A percentile compares a stretch with the other conserved stretches of the same genome.
phyloP scores from a whole-genome alignment of 2,888 invertebrate species.

The Villa cingulata region DNA sequence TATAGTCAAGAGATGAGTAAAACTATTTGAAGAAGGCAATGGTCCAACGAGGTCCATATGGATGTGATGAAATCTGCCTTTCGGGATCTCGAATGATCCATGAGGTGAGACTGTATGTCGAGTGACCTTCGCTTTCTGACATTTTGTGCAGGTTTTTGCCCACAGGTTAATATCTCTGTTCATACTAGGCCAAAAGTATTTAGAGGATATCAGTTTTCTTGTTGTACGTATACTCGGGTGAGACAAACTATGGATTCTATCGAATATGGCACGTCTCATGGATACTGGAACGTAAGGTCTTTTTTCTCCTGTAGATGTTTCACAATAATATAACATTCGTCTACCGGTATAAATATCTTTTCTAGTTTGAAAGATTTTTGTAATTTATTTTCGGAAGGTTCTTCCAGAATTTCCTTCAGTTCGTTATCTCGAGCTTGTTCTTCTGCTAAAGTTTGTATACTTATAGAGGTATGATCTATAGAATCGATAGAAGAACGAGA shows the following conservation, averaged over 20 bases:
- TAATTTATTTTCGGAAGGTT: no score
- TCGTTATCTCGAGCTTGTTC: no score
- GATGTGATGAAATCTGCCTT: no score
- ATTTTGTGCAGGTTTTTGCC: conserved; percentile 4
- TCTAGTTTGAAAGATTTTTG: no score
- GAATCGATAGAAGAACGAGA: no score
- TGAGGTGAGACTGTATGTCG: conserved; percentile 3
- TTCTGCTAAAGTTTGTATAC: no score
- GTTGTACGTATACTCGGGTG: conserved; percentile 5
- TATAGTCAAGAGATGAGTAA: no score
- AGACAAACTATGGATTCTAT: conserved; percentile 2
- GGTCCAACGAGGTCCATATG: no score
- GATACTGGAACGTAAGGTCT: conserved; percentile 3
- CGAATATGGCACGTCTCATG: neutral
- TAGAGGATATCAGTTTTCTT: neutral
- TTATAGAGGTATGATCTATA: no score
- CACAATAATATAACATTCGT: neutral
- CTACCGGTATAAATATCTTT: no score
- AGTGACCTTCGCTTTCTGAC: conserved; percentile 6
- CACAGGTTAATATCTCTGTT: conserved; percentile 3
- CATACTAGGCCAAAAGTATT: conserved; percentile 5
- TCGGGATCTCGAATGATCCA: neutral
- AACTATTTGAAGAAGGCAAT: no score
- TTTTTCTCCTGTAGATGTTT: neutral
- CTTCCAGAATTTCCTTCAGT: no score